phyloP scores from a whole-genome alignment of 2,797 vertebrate genomes.

The Microcaecilia unicolor region DNA sequence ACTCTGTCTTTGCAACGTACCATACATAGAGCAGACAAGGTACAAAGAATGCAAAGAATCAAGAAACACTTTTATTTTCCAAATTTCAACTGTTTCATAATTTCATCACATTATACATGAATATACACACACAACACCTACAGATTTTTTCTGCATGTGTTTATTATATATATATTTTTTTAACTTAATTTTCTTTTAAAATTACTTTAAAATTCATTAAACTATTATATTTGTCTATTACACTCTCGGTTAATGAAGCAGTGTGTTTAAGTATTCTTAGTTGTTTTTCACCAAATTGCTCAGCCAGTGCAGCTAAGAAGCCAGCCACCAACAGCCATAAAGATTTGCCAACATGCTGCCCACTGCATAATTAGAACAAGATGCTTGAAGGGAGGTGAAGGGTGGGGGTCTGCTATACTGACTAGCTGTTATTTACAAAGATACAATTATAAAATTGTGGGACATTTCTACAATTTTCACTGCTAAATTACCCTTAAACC shows the following conservation, averaged over 20 bases:
- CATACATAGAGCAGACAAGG: too few species aligned
- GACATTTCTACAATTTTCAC: slow-evolving; percentile 13
- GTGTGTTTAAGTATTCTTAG: slow-evolving; percentile 47
- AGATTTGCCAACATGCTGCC: slow-evolving; percentile 77
- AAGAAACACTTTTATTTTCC: too few species aligned
- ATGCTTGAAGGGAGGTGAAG: slow-evolving; percentile 42
- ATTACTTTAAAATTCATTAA: too few species aligned
- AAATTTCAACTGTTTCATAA: too few species aligned
- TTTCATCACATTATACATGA: slow-evolving; percentile 11
- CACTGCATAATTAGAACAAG: too few species aligned
- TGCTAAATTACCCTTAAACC: slow-evolving; percentile 13
- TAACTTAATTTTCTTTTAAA: too few species aligned
- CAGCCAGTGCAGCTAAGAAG: slow-evolving; percentile 73
- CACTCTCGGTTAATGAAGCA: slow-evolving; percentile 58
- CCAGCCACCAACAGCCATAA: slow-evolving; percentile 80
- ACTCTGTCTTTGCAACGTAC: too few species aligned
- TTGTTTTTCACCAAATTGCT: slow-evolving; percentile 49
- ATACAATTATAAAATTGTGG: slow-evolving; percentile 25
- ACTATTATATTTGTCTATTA: slow-evolving; percentile 46
- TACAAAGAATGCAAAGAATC: too few species aligned
- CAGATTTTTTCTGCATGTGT: too few species aligned
- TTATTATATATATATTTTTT: too few species aligned
- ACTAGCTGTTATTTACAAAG: slow-evolving; percentile 31
- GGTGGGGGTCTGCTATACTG: slow-evolving; percentile 33
- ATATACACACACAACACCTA: slow-evolving; percentile 12